Evolutionary conservation across 2,888 invertebrate species (phyloP).

Genomic region (Catocala fraxini): DNA sequence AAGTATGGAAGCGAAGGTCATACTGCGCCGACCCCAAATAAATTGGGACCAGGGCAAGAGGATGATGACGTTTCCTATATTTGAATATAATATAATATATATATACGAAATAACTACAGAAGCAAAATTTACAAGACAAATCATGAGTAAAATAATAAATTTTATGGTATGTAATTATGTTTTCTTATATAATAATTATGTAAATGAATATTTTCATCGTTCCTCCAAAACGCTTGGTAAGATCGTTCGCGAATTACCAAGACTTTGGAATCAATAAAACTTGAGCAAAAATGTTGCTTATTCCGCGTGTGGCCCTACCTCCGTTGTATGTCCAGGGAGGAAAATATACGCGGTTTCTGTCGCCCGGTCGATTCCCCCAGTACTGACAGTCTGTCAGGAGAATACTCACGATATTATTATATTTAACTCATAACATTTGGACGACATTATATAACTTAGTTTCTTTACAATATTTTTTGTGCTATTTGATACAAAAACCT

Average conservation of each 20-base stretch:
- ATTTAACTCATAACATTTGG: conserved; percentile 18
- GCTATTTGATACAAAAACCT: conserved; percentile 6
- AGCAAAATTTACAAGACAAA: no score
- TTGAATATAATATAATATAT: no score
- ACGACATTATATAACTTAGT: not conserved
- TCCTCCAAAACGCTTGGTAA: conserved; percentile 36
- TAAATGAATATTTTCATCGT: conserved; percentile 28
- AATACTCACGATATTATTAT: conserved; percentile 62
- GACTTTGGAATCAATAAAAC: conserved; percentile 40
- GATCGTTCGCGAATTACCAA: conserved; percentile 51
- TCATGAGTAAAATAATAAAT: no score
- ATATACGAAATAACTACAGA: no score
- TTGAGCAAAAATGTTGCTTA: conserved; percentile 36
- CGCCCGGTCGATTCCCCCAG: conserved; percentile 80
- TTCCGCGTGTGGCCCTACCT: conserved; percentile 69
- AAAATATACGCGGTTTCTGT: conserved; percentile 85
- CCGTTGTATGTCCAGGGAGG: conserved; percentile 84
- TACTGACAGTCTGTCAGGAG: conserved; percentile 79
- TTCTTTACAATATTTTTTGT: not conserved
- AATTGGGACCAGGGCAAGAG: no score
- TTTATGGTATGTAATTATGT: no score
- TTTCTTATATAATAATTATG: no score
- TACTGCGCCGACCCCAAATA: no score
- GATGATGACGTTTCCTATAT: no score
- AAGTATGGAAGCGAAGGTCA: no score